A percentile compares a stretch with the other conserved stretches of the same genome.
Conservation (phyloP, 2,888 invertebrate genomes). For the Pheosia tremula region DNA sequence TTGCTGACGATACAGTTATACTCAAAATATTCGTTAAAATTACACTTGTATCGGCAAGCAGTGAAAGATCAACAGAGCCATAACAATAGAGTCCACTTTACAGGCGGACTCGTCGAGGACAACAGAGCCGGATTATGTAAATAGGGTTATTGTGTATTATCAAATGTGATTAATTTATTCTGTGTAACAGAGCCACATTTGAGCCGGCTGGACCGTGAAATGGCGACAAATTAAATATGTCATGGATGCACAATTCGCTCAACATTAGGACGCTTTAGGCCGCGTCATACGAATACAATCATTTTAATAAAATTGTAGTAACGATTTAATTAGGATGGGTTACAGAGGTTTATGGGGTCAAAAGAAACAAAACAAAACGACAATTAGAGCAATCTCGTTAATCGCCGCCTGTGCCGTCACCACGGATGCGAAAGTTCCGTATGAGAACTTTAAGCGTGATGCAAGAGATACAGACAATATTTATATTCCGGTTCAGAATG, state of each 20-base stretch:
- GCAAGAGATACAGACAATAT: neutral
- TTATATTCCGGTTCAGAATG: constrained; percentile 2
- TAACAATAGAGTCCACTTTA: neutral
- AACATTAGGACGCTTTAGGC: neutral
- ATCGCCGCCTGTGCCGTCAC: neutral
- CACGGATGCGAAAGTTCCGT: neutral
- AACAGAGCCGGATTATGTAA: neutral
- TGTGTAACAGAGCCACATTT: neutral
- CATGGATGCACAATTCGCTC: neutral
- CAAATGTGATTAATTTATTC: neutral
- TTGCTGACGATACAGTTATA: no score
- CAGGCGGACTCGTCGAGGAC: no score
- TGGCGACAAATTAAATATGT: constrained; percentile 6
- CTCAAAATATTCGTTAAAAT: no score
- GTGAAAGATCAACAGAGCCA: no score
- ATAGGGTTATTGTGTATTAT: constrained; percentile 2
- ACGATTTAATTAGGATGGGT: neutral
- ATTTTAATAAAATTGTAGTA: no score
- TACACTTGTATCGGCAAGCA: no score
- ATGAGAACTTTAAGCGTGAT: neutral
- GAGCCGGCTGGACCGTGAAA: constrained; percentile 3
- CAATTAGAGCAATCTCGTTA: neutral
- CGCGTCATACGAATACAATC: neutral
- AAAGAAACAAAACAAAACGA: neutral
- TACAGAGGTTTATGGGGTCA: constrained; percentile 1